Evolutionary conservation across 2,113 vertebrate species (phyloP), one percentile per base, ranked within the genome.

Genomic region (Lepidothrix coronata): DNA sequence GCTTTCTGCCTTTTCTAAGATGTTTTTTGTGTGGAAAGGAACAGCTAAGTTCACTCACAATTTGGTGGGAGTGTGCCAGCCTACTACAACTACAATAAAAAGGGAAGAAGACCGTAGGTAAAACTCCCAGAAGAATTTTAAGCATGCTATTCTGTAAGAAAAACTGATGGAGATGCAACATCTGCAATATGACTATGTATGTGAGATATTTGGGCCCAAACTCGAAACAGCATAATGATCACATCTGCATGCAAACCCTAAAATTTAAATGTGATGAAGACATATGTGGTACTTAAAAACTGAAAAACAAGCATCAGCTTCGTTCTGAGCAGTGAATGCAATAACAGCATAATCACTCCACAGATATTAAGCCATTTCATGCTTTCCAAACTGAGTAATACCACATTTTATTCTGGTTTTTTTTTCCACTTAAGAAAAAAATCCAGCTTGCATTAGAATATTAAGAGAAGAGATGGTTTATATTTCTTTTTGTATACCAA

Each of bases 241-340:
- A 91, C 62, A 96, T 63, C 70, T 85, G 57, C 66, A 81, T 68
- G 70, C 39, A 85, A 89, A 91, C 46, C 75, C 43, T 31, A 68
- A 67, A 71, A 85, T 89, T 80, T 78, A 88, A 92, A 92, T 80
- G 51, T 39, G 68, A 54, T 89, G 39, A 92, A 77, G 72, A 80
- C 39, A 49, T 62, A 62, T 27, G 52, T 44, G 44, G 30, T 43
- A 89, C 76, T 85, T 86, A 82, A 83, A 89, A 95, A 74, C 8
- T 73, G 44, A 86, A 88, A 86, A 84, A 37, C 33, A 81, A 73
- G 37, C 11, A 23, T 77, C 51, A 73, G 28, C 75, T 95, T 89
- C 39, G 85, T 93, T 92, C 51, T 85, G 48, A 88, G 66, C 17
- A 89, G 30, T 65, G 49, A 89, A 78, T 48, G 37, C 48, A 68